These are phyloP conservation scores for Apantesis nais DNA, from an alignment of 2,888 invertebrate species.

Conservation along the genomic window DNA sequence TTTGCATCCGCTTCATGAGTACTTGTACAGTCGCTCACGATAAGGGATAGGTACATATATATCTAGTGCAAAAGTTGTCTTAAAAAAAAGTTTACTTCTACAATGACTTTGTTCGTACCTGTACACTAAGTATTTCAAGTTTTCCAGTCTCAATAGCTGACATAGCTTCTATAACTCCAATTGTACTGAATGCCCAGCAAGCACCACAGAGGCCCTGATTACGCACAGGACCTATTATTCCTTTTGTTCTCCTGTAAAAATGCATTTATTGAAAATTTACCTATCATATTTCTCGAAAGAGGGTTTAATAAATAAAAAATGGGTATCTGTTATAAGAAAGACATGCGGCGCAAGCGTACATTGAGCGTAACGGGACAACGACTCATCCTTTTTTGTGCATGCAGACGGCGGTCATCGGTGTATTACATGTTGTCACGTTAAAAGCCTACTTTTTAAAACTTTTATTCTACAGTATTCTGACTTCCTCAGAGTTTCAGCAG, in stretches of 20 bases:
- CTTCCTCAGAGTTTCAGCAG: background rate
- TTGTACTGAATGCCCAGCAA: slow-evolving; percentile 94
- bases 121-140: slow-evolving; percentile 88
- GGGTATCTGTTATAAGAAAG: too few relatives aligned
- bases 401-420: too few relatives aligned
- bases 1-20: too few relatives aligned
- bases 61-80: too few relatives aligned
- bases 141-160: slow-evolving; percentile 88
- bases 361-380: too few relatives aligned
- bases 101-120: slow-evolving; percentile 68
- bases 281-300: background rate
- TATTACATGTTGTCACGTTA: too few relatives aligned
- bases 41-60: background rate
- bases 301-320: too few relatives aligned
- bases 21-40: too few relatives aligned
- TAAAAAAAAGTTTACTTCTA: background rate
- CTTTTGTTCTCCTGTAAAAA: slow-evolving; percentile 87
- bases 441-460: background rate
- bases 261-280: background rate
- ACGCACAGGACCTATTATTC: slow-evolving; percentile 88
- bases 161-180: slow-evolving; percentile 92
- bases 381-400: too few relatives aligned
- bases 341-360: too few relatives aligned
- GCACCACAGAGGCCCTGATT: slow-evolving; percentile 93
- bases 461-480: background rate